Conservation (phyloP, 1,140 invertebrate species). For the Diabrotica virgifera region DNA sequence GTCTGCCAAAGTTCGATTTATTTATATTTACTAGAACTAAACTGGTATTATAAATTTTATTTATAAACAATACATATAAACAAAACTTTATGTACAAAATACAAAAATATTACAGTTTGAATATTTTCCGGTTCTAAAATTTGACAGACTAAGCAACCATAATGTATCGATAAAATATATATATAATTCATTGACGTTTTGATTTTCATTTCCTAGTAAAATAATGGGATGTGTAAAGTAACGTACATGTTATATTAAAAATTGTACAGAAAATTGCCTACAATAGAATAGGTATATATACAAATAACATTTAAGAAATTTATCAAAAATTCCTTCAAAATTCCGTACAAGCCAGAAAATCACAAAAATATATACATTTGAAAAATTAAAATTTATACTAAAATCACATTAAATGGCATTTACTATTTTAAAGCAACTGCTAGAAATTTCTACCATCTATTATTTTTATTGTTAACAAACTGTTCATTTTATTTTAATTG, state of each 20-base stretch:
- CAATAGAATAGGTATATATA: neutral
- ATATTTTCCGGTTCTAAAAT: neutral
- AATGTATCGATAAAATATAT: neutral
- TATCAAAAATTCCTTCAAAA: conserved; percentile 1
- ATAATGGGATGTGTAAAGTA: conserved; percentile 2
- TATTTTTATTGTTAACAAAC: too few relatives aligned
- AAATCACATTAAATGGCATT: conserved; percentile 3
- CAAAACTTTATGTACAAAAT: neutral
- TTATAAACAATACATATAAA: neutral
- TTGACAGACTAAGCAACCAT: neutral
- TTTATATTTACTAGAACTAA: too few relatives aligned
- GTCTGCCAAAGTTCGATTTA: neutral
- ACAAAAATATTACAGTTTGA: neutral
- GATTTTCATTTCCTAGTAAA: neutral
- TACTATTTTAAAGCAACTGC: neutral
- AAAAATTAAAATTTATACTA: neutral
- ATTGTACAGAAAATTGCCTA: conserved; percentile 1
- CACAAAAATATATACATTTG: neutral
- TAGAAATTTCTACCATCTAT: too few relatives aligned
- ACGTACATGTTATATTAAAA: neutral
- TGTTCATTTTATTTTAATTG: too few relatives aligned
- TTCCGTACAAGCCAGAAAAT: neutral
- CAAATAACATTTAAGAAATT: neutral
- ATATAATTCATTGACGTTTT: neutral
- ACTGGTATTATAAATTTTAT: too few relatives aligned